These are phyloP conservation scores for Acrocephalus scirpaceus DNA, from an alignment of 2,797 vertebrate genomes.

Conservation along the genomic window DNA sequence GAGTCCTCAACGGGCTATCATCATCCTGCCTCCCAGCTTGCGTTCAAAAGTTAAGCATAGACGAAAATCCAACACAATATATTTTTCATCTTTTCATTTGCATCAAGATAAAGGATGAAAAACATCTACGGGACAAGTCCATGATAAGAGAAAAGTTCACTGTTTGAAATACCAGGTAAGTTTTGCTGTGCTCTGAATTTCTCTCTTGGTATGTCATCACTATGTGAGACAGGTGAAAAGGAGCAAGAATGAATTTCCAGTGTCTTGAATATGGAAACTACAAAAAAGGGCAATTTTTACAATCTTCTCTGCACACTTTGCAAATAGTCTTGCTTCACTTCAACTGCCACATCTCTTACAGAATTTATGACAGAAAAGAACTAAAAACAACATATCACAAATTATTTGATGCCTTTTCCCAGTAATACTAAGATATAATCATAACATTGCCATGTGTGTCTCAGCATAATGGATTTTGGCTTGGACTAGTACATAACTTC, in stretches of 20 bases:
- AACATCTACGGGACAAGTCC: background rate
- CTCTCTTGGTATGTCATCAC: background rate
- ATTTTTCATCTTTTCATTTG: background rate
- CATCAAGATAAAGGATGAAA: background rate
- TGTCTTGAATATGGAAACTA: background rate
- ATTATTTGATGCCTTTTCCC: background rate
- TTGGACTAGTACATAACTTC: constrained; percentile 3
- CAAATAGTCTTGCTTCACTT: background rate
- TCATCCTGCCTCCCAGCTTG: background rate
- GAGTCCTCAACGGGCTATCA: background rate
- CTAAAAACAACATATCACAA: background rate
- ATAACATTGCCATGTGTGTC: background rate
- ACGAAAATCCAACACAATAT: background rate
- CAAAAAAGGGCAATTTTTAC: background rate
- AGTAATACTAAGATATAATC: constrained; percentile 9
- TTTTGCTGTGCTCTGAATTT: background rate
- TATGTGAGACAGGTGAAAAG: background rate
- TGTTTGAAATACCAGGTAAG: background rate
- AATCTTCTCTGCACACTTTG: background rate
- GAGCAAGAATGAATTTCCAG: background rate
- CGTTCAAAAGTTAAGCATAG: background rate
- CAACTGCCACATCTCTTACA: background rate
- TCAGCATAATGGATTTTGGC: constrained; percentile 30
- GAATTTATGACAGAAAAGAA: background rate
- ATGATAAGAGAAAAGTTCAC: background rate